A percentile compares a stretch with the other conserved stretches of the same genome.
Evolutionary conservation across 2,113 vertebrate genomes (phyloP).

Genomic region (Blennius ocellaris): DNA sequence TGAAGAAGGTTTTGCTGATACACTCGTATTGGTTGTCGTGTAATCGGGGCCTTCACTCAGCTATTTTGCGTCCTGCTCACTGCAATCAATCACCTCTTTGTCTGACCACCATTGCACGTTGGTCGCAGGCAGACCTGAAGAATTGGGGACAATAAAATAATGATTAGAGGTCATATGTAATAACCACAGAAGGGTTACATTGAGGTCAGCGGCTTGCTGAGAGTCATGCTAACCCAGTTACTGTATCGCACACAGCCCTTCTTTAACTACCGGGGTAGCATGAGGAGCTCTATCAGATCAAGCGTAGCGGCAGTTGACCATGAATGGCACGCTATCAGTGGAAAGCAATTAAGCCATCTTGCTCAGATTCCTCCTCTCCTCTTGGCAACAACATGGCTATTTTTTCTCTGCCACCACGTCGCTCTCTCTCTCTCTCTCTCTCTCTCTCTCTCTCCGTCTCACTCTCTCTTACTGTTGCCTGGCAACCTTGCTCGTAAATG

Average conservation of each 20-base stretch:
- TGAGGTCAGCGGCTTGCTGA: constrained; percentile 9
- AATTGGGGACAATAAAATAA: background rate
- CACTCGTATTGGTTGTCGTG: too few relatives aligned
- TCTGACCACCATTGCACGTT: background rate
- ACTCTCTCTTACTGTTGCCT: constrained; percentile 83
- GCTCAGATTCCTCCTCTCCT: constrained; percentile 67
- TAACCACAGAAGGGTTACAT: constrained; percentile 6
- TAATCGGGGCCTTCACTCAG: background rate
- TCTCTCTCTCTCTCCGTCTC: too few relatives aligned
- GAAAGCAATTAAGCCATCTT: constrained; percentile 64
- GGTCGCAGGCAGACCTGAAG: background rate
- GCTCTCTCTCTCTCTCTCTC: constrained; percentile 52
- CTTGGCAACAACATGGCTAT: constrained; percentile 78
- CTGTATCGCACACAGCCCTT: background rate
- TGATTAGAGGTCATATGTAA: background rate
- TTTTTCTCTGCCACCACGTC: constrained; percentile 71
- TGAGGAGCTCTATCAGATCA: constrained; percentile 32
- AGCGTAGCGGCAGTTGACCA: constrained; percentile 16
- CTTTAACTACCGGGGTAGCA: constrained; percentile 10
- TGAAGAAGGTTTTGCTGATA: too few relatives aligned
- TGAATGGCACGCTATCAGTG: constrained; percentile 57
- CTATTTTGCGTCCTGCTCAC: background rate
- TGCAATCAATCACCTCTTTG: background rate
- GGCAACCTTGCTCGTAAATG: constrained; percentile 77
- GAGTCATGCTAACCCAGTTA: constrained; percentile 26